Evolutionary conservation across 2,113 vertebrate species (phyloP).

Genomic region (Scolopax mira): DNA sequence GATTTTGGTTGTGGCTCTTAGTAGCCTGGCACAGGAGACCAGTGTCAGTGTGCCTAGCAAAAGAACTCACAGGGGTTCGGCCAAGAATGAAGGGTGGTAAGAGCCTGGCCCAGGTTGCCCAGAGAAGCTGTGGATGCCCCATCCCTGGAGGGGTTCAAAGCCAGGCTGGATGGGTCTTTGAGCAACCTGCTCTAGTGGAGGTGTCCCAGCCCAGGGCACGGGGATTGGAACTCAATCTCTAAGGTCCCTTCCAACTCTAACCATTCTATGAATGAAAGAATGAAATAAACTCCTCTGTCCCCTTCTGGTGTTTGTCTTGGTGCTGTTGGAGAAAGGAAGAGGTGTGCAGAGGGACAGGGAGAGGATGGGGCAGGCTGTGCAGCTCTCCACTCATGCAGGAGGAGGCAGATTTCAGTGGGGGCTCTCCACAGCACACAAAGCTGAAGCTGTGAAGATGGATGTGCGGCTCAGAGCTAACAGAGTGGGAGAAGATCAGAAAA

Average conservation of each 20-base stretch:
- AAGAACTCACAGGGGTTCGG: not conserved
- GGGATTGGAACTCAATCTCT: too few relatives aligned
- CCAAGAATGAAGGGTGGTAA: not conserved
- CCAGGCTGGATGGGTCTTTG: too few relatives aligned
- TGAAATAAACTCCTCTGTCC: not conserved
- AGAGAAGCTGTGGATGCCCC: too few relatives aligned
- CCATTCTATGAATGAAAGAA: not conserved
- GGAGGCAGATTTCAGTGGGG: not conserved
- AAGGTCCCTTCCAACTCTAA: too few relatives aligned
- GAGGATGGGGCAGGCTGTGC: not conserved
- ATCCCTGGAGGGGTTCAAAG: too few relatives aligned
- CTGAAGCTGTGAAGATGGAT: not conserved
- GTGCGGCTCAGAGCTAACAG: not conserved
- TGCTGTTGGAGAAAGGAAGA: not conserved
- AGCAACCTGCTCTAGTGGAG: too few relatives aligned
- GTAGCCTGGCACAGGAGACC: not conserved
- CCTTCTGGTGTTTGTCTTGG: not conserved
- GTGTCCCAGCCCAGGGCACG: too few relatives aligned
- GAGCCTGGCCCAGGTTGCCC: too few relatives aligned
- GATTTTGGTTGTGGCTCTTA: not conserved
- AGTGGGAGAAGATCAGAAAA: not conserved
- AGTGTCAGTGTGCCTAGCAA: not conserved
- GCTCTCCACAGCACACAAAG: not conserved
- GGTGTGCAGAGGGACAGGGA: not conserved
- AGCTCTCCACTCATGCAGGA: not conserved